Evolutionary conservation across 1,140 invertebrate species (phyloP).

Genomic region (Diploscapter pachys): DNA sequence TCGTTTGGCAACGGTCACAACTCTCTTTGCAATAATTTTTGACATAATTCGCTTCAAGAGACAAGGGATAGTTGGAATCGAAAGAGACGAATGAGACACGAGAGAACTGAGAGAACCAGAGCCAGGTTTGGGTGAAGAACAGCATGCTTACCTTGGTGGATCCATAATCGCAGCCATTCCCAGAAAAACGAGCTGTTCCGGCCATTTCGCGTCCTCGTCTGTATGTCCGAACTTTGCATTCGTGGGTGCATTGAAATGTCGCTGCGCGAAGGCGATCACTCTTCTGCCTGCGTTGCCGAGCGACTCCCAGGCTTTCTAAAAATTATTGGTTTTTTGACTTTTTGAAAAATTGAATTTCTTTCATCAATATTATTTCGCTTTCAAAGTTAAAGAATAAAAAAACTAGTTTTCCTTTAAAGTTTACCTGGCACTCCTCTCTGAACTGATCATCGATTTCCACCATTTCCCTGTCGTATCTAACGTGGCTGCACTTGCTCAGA

Average conservation of each 20-base stretch:
- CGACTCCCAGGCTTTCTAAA: slow-evolving; percentile 41
- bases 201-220: slow-evolving; percentile 41
- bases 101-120: no score
- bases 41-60: no score
- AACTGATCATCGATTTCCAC: slow-evolving; percentile 50
- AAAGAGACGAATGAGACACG: no score
- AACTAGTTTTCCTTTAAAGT: slow-evolving; percentile 11
- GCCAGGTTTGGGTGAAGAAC: background rate
- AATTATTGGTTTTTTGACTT: background rate
- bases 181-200: slow-evolving; percentile 45
- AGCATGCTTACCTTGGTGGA: slow-evolving; percentile 41
- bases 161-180: slow-evolving; percentile 57
- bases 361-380: background rate
- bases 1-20: no score
- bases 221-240: slow-evolving; percentile 32
- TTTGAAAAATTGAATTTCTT: background rate
- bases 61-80: no score
- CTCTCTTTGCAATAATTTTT: no score
- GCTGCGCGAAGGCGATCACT: slow-evolving; percentile 52
- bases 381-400: background rate
- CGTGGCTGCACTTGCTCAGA: slow-evolving; percentile 43
- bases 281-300: slow-evolving; percentile 52
- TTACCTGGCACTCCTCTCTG: slow-evolving; percentile 47
- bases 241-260: slow-evolving; percentile 39
- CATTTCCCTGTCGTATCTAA: slow-evolving; percentile 41